Conservation (phyloP, 2,888 invertebrate genomes). For the Plagodis pulveraria region DNA sequence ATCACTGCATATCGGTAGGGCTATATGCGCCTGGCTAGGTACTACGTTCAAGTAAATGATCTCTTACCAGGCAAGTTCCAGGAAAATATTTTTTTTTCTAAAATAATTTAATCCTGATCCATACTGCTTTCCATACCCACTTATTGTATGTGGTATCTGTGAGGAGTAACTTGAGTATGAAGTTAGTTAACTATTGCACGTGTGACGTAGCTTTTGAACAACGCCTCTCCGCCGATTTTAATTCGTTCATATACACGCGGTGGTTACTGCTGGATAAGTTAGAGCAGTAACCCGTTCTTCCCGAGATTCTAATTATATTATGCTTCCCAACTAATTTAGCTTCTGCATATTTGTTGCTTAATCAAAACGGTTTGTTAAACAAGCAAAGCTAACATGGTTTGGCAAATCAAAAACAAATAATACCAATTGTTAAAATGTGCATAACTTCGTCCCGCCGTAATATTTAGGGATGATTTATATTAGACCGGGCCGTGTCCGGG, state of each 20-base stretch:
- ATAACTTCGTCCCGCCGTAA: too few relatives aligned
- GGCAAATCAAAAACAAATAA: neutral
- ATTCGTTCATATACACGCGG: constrained; percentile 47
- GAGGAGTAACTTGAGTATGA: constrained; percentile 52
- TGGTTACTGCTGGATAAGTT: constrained; percentile 40
- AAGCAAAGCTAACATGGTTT: constrained; percentile 8
- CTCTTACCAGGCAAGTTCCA: too few relatives aligned
- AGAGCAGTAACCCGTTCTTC: constrained; percentile 24
- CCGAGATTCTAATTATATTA: constrained; percentile 24
- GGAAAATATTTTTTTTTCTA: too few relatives aligned
- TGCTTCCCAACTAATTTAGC: constrained; percentile 28
- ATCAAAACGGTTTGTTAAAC: constrained; percentile 27
- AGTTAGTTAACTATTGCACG: constrained; percentile 57
- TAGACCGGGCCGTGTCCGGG: too few relatives aligned
- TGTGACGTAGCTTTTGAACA: constrained; percentile 51
- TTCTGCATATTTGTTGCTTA: constrained; percentile 30
- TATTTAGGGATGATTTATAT: too few relatives aligned
- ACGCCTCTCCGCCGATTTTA: constrained; percentile 49
- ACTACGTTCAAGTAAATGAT: too few relatives aligned
- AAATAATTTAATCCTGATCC: neutral
- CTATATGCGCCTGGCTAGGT: too few relatives aligned
- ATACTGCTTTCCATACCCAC: constrained; percentile 9
- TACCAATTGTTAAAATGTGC: neutral
- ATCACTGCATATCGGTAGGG: too few relatives aligned
- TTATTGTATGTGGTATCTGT: constrained; percentile 30